Conservation (phyloP, 2,888 invertebrate species). For the Muscina levida region DNA sequence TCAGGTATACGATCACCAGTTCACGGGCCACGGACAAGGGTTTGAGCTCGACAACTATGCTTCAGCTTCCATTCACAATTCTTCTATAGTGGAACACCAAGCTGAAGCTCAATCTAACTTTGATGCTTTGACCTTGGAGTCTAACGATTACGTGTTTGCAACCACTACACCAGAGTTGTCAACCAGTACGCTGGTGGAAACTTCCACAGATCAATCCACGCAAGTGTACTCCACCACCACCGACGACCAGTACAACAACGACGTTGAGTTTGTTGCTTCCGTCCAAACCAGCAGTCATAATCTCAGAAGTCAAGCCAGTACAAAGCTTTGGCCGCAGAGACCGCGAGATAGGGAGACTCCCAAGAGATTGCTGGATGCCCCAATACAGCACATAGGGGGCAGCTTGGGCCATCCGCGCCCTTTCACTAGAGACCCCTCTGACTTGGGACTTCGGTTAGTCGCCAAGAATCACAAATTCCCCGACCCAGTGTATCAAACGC, state of each 20-base stretch:
- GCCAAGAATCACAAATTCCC: slow-evolving; percentile 53
- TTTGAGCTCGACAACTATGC: slow-evolving; percentile 53
- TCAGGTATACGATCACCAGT: slow-evolving; percentile 62
- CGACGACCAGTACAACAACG: slow-evolving; percentile 40
- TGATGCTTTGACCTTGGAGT: slow-evolving; percentile 58
- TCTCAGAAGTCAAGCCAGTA: slow-evolving; percentile 58
- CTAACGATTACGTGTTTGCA: slow-evolving; percentile 56
- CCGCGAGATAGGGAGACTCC: slow-evolving; percentile 76
- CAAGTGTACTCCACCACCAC: slow-evolving; percentile 46
- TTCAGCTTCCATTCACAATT: slow-evolving; percentile 52
- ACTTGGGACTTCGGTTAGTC: slow-evolving; percentile 71
- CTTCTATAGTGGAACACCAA: slow-evolving; percentile 13
- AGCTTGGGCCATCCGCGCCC: slow-evolving; percentile 82
- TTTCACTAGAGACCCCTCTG: slow-evolving; percentile 79
- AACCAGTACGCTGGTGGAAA: slow-evolving; percentile 67
- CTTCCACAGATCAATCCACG: slow-evolving; percentile 44
- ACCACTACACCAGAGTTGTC: slow-evolving; percentile 78
- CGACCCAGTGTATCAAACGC: slow-evolving; percentile 30
- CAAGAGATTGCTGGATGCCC: slow-evolving; percentile 82
- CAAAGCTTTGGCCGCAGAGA: slow-evolving; percentile 45
- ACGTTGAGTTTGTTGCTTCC: slow-evolving; percentile 61
- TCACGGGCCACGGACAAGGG: slow-evolving; percentile 40
- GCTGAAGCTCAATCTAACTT: slow-evolving; percentile 9
- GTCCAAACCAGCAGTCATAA: slow-evolving; percentile 65
- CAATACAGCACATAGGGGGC: slow-evolving; percentile 82